A percentile compares a stretch with the other conserved stretches of the same genome.
Evolutionary conservation across 2,113 vertebrate genomes (phyloP).

Genomic region (Quiscalus mexicanus): DNA sequence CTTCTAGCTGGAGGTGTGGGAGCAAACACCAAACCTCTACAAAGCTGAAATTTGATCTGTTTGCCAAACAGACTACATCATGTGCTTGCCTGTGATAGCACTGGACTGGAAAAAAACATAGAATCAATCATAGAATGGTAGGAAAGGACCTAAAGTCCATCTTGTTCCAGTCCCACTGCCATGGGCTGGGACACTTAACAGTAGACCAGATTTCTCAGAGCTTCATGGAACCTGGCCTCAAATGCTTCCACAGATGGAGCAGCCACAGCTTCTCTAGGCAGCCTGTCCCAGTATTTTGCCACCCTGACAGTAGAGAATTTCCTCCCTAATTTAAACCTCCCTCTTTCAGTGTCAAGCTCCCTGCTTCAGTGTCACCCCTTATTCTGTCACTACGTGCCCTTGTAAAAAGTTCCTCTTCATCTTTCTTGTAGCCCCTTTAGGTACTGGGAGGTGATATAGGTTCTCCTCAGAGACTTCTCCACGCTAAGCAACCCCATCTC

Average conservation of each 20-base stretch:
- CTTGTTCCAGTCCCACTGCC: neutral
- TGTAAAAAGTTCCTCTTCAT: neutral
- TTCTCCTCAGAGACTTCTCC: neutral
- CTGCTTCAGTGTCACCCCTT: neutral
- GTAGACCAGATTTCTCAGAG: neutral
- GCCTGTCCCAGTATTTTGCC: neutral
- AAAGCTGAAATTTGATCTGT: neutral
- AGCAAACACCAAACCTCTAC: neutral
- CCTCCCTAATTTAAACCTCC: neutral
- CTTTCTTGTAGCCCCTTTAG: neutral
- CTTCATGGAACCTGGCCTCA: neutral
- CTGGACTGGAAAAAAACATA: neutral
- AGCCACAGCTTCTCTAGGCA: neutral
- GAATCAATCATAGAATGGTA: neutral
- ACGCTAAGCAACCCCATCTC: neutral
- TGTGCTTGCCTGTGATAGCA: neutral
- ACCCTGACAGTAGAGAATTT: neutral
- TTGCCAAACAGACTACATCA: neutral
- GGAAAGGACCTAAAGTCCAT: neutral
- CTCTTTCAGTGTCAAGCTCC: neutral
- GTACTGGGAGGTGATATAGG: neutral
- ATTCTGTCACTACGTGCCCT: neutral
- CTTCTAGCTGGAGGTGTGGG: neutral
- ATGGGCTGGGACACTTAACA: neutral
- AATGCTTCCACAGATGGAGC: neutral